phyloP scores from a whole-genome alignment of 2,888 invertebrate species.

The Pseudococcus longispinus region DNA sequence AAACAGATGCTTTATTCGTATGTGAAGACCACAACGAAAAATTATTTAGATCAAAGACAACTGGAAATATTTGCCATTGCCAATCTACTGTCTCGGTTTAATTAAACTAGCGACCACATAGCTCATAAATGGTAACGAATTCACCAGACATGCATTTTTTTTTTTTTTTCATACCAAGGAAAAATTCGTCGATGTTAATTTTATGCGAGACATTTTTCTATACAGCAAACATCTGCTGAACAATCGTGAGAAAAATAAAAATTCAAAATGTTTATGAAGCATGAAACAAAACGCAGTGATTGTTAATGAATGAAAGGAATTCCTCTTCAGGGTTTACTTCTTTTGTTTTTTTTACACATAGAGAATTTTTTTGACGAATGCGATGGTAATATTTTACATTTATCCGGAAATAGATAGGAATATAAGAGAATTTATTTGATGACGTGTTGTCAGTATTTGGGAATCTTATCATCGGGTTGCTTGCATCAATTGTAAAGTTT shows the following conservation, averaged over 20 bases:
- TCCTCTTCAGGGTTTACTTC: not conserved
- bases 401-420: not conserved
- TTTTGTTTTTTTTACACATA: not conserved
- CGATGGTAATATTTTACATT: not conserved
- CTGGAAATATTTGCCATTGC: not conserved
- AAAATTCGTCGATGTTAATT: not conserved
- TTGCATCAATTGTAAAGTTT: too few relatives aligned
- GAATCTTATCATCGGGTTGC: too few relatives aligned
- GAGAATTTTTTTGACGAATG: not conserved
- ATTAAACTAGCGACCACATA: conserved; percentile 9
- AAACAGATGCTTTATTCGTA: not conserved
- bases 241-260: conserved; percentile 18
- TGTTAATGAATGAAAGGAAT: not conserved
- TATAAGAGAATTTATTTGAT: not conserved
- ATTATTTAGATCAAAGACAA: not conserved
- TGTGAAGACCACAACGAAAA: not conserved
- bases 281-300: conserved; percentile 12
- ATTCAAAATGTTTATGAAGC: conserved; percentile 10
- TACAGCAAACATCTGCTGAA: not conserved
- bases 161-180: not conserved
- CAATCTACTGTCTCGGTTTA: conserved; percentile 1
- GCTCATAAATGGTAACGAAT: not conserved
- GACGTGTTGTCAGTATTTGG: too few relatives aligned
- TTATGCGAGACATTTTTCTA: not conserved
- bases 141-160: conserved; percentile 23